Evolutionary conservation across 2,888 invertebrate genomes (phyloP).

Genomic region (Myathropa florea): DNA sequence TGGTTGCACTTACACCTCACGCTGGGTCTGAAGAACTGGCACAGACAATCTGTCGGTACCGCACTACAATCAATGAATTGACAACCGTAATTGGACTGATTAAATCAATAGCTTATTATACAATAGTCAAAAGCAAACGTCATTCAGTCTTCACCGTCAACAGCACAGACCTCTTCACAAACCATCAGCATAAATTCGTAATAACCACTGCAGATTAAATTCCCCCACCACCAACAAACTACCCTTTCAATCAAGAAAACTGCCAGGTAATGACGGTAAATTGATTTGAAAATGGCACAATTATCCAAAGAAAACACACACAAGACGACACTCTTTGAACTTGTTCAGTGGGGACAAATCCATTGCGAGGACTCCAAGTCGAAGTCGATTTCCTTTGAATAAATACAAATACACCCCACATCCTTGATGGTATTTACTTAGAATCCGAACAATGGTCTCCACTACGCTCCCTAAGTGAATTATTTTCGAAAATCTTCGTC

Average conservation of each 20-base stretch:
- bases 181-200: neutral
- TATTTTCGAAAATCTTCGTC: conserved; percentile 29
- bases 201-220: neutral
- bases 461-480: conserved; percentile 15
- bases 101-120: no score
- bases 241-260: conserved; percentile 12
- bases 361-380: neutral
- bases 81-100: no score
- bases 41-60: no score
- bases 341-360: neutral
- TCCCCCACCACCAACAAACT: neutral
- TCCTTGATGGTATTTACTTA: conserved; percentile 7
- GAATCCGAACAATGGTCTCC: conserved; percentile 19
- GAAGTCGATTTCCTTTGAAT: neutral
- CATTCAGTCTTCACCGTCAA: no score
- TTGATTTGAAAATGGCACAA: conserved; percentile 47
- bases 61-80: no score
- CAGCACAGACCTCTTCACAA: neutral
- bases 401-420: neutral
- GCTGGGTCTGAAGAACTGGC: no score
- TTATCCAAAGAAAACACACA: conserved; percentile 1
- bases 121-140: neutral
- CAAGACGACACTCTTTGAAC: neutral
- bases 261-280: conserved; percentile 48
- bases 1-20: no score